Evolutionary conservation across 2,113 vertebrate genomes (phyloP), one percentile per base, ranked within the genome.

Genomic region (Dendropsophus ebraccatus): DNA sequence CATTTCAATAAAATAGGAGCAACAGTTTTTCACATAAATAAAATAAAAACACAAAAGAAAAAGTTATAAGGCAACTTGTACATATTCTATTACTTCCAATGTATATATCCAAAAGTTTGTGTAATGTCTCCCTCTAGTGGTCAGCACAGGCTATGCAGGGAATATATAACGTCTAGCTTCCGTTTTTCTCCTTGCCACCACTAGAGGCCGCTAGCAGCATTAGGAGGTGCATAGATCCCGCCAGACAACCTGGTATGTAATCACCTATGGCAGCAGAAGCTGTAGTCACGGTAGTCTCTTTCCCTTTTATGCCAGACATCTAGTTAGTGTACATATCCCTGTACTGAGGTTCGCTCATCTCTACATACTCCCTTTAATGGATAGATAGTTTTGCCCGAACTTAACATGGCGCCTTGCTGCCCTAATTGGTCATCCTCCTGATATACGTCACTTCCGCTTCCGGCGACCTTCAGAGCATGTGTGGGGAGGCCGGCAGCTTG

Each of bases 391-490:
- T 10, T 13, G 70, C 84, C 84, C 50, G 30, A 72, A 70, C 32
- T 23, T 58, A 72, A 86, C 30, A 86, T 86, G 84, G 58, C 75
- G 21, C 5, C 70, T 1, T 12, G 5, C 7, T 41, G 25, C 23
- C 50, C 25, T n/a, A 6, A 30, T 5, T 4, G 2, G 28, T 6
- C 5, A 2, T 9, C 1, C 2, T 2, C n/a, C 13, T 0, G n/a
- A 17, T n/a, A 5, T 23, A 19, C 23, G 49, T 70, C 76, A 79
- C 62, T 70, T 86, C 84, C 76, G 30, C 28, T 70, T 70, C 65
- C 62, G 52, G 41, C 84, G 84, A 86, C 84, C 84, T 86, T 86
- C 84, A 86, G 62, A 45, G 49, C 76, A 45, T 80, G 84, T 80
- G 76, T 86, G 8, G 41, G 7, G 8, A 78, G 75, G 49, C 47